Conservation (phyloP, 2,113 vertebrate genomes). For the Copsychus sechellarum region DNA sequence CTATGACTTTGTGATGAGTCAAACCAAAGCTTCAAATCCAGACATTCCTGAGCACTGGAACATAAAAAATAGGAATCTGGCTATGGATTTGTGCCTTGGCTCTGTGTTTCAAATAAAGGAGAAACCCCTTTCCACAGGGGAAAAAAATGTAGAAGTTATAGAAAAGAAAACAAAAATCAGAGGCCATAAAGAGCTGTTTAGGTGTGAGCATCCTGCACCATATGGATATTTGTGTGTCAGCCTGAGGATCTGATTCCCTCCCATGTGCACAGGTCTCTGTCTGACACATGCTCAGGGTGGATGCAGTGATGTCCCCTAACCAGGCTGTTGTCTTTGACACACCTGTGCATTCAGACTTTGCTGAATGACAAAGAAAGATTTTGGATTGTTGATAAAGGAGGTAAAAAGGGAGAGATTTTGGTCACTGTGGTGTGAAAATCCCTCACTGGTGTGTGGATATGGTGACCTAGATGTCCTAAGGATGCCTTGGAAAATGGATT, state of each 20-base stretch:
- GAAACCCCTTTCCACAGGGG: background rate
- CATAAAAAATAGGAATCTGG: background rate
- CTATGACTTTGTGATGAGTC: background rate
- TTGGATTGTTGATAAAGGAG: background rate
- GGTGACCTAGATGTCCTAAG: background rate
- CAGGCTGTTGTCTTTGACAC: background rate
- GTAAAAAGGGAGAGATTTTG: background rate
- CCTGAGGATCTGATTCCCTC: background rate
- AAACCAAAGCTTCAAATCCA: background rate
- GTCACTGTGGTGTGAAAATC: background rate
- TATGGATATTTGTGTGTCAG: background rate
- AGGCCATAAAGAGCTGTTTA: background rate
- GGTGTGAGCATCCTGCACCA: too few species aligned
- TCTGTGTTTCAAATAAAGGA: background rate
- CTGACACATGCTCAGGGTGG: background rate
- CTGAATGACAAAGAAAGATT: background rate
- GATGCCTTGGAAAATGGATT: background rate
- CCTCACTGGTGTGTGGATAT: background rate
- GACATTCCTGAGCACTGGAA: background rate
- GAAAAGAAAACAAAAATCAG: background rate
- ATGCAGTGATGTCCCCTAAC: background rate
- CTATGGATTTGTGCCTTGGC: background rate
- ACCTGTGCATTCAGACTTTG: background rate
- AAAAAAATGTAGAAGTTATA: background rate
- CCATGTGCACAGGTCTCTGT: background rate